Conservation (phyloP, 2,888 invertebrate species). For the Byasa hedistus region DNA sequence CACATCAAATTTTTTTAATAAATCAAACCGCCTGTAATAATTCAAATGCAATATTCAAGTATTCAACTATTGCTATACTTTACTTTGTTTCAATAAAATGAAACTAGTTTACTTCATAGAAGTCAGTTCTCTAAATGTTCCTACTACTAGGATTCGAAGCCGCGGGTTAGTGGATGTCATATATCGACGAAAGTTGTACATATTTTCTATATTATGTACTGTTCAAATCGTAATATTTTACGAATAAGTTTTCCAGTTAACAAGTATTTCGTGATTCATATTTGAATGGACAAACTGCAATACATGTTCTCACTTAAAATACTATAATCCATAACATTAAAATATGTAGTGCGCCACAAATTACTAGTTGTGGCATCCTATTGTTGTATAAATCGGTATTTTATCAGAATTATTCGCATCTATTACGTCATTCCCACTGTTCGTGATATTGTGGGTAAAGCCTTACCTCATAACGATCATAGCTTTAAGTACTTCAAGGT, state of each 20-base stretch:
- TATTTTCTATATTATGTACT: no score
- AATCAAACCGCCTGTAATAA: not conserved
- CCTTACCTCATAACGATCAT: constrained; percentile 24
- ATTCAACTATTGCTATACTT: not conserved
- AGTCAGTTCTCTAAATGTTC: not conserved
- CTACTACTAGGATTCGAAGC: no score
- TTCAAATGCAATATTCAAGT: not conserved
- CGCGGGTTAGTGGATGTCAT: no score
- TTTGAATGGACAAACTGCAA: no score
- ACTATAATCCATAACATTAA: constrained; percentile 1
- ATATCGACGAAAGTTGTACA: no score
- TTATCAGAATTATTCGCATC: constrained; percentile 16
- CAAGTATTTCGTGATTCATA: no score
- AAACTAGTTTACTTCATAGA: not conserved
- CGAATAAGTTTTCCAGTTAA: no score
- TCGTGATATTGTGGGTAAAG: constrained; percentile 15
- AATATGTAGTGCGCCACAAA: constrained; percentile 7
- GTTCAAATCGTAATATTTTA: no score
- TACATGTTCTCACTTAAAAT: not conserved
- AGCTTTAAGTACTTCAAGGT: constrained; percentile 26
- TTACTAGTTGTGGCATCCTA: not conserved
- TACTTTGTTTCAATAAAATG: not conserved
- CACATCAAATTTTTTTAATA: not conserved
- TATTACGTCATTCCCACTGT: constrained; percentile 15
- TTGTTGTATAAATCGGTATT: constrained; percentile 17